These are phyloP conservation scores for Leptodirus hochenwartii DNA, from an alignment of 2,888 invertebrate genomes.

Conservation along the genomic window DNA sequence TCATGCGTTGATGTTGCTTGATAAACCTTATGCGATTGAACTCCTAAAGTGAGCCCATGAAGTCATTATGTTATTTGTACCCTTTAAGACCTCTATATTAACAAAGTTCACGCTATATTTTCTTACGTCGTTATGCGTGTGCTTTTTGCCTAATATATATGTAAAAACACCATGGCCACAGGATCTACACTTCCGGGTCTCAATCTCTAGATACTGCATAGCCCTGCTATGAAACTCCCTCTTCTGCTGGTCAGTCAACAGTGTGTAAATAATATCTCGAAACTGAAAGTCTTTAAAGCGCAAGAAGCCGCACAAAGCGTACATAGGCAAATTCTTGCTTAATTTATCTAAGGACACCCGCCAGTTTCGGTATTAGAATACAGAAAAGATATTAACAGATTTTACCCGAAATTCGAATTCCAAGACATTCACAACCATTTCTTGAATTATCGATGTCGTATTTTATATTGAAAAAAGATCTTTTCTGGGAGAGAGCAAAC, in stretches of 20 bases:
- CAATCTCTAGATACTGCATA: conserved; percentile 35
- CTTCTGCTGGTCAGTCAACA: conserved; percentile 43
- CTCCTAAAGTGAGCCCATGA: too few relatives aligned
- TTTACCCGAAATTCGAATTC: conserved; percentile 2
- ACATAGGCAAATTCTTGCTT: conserved; percentile 34
- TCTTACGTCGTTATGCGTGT: too few relatives aligned
- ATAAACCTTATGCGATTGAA: too few relatives aligned
- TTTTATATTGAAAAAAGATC: neutral
- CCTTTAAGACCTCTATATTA: too few relatives aligned
- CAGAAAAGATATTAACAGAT: conserved; percentile 1
- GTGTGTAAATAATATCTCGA: conserved; percentile 38
- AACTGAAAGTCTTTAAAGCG: conserved; percentile 37
- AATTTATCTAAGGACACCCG: conserved; percentile 23
- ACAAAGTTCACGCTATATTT: too few relatives aligned
- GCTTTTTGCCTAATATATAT: conserved; percentile 29
- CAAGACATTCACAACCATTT: neutral
- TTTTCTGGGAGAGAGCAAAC: conserved; percentile 4
- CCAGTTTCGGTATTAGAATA: neutral
- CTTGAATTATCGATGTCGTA: neutral
- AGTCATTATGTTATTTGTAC: too few relatives aligned
- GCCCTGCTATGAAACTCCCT: conserved; percentile 40
- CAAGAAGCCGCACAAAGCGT: conserved; percentile 43
- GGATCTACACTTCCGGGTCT: conserved; percentile 34
- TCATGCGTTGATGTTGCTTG: too few relatives aligned
- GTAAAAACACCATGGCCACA: conserved; percentile 39